phyloP scores from a whole-genome alignment of 2,797 vertebrate species.

The Sebastes diploproa region DNA sequence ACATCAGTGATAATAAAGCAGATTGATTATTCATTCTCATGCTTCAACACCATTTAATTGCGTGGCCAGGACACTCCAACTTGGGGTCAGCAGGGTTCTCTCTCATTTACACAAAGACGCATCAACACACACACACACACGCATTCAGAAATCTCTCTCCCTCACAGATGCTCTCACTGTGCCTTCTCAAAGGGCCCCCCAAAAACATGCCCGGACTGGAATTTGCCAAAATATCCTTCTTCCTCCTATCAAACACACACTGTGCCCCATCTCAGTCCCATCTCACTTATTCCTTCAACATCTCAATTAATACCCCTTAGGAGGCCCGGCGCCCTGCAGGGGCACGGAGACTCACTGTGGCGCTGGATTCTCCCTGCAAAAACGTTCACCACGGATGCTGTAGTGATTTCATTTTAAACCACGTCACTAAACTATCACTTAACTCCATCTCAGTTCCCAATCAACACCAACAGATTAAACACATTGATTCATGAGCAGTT shows the following conservation, averaged over 20 bases:
- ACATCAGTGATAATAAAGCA: slow-evolving; percentile 76
- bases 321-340: slow-evolving; percentile 70
- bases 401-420: slow-evolving; percentile 34
- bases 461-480: slow-evolving; percentile 52
- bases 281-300: slow-evolving; percentile 66
- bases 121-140: slow-evolving; percentile 14
- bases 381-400: slow-evolving; percentile 38
- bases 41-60: slow-evolving; percentile 82
- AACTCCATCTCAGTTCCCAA: slow-evolving; percentile 26
- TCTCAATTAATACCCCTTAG: slow-evolving; percentile 88
- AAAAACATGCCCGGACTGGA: slow-evolving; percentile 88
- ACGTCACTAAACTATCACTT: slow-evolving; percentile 14
- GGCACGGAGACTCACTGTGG: slow-evolving; percentile 29
- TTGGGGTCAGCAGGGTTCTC: slow-evolving; percentile 67
- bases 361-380: slow-evolving; percentile 30
- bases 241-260: slow-evolving; percentile 69
- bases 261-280: slow-evolving; percentile 64
- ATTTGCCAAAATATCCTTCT: slow-evolving; percentile 67
- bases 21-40: slow-evolving; percentile 77
- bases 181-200: slow-evolving; percentile 56
- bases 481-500: slow-evolving; percentile 14
- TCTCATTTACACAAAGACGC: slow-evolving; percentile 71
- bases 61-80: slow-evolving; percentile 68
- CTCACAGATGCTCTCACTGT: slow-evolving; percentile 47
- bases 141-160: slow-evolving; percentile 21